Conservation (phyloP, 1,140 invertebrate species). For the Solenopsis invicta region DNA sequence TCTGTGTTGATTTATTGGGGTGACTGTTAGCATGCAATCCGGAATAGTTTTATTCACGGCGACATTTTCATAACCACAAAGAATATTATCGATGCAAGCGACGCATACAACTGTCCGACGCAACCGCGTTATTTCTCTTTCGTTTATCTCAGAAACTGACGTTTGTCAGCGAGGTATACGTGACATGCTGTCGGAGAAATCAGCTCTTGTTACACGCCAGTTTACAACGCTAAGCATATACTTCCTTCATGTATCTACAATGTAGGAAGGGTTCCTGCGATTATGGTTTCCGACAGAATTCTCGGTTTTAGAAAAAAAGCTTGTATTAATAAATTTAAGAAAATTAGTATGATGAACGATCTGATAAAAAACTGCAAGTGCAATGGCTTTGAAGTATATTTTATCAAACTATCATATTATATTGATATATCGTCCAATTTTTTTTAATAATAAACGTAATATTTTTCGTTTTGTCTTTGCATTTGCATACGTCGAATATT, state of each 20-base stretch:
- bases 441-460: background rate
- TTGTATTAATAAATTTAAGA: background rate
- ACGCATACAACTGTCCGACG: constrained; percentile 40
- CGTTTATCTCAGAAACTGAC: constrained; percentile 57
- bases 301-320: background rate
- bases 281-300: background rate
- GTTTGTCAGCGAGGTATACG: constrained; percentile 21
- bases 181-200: constrained; percentile 49
- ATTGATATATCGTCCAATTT: background rate
- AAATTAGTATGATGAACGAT: background rate
- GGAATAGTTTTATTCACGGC: constrained; percentile 5
- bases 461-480: background rate
- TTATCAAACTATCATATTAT: background rate
- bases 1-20: background rate
- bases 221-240: constrained; percentile 21
- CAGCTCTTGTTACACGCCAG: constrained; percentile 31
- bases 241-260: background rate
- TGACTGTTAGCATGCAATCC: background rate
- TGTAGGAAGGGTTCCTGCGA: background rate
- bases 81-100: constrained; percentile 43
- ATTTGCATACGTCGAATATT: background rate
- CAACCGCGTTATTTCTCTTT: constrained; percentile 53
- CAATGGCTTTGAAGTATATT: background rate
- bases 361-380: background rate
- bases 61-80: constrained; percentile 12